phyloP scores from a whole-genome alignment of 2,797 vertebrate species.

The Lophotriccus pileatus region DNA sequence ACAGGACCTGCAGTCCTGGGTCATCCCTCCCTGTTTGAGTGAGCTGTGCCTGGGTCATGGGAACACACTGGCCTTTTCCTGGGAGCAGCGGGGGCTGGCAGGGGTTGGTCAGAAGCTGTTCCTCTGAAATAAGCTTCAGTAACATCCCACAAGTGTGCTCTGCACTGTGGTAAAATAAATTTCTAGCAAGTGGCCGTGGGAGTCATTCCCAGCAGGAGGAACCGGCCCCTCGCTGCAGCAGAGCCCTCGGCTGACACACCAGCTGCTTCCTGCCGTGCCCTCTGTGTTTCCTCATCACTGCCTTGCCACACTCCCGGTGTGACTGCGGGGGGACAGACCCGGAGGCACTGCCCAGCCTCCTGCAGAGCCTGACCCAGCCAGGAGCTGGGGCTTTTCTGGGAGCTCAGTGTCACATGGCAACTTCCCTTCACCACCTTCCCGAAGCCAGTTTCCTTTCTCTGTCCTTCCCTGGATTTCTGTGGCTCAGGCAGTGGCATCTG shows the following conservation, averaged over 20 bases:
- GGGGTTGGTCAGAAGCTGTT: accelerated
- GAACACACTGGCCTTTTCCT: neutral
- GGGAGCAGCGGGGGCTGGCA: neutral
- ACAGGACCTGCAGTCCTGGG: neutral
- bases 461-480: neutral
- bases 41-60: neutral
- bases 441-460: neutral
- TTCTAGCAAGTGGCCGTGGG: neutral
- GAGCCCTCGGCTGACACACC: neutral
- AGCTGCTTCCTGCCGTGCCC: neutral
- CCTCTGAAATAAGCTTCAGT: neutral
- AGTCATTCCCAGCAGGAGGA: neutral
- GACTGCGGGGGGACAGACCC: neutral
- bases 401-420: neutral
- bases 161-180: neutral
- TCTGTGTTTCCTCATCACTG: neutral
- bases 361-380: accelerated
- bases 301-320: accelerated
- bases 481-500: neutral
- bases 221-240: accelerated
- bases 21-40: neutral
- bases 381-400: neutral
- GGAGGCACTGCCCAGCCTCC: neutral
- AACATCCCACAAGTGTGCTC: neutral
- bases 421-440: neutral